Evolutionary conservation across 2,888 invertebrate genomes (phyloP), one percentile per base, ranked within the genome.

Genomic region (Drosophila kambysellisi): DNA sequence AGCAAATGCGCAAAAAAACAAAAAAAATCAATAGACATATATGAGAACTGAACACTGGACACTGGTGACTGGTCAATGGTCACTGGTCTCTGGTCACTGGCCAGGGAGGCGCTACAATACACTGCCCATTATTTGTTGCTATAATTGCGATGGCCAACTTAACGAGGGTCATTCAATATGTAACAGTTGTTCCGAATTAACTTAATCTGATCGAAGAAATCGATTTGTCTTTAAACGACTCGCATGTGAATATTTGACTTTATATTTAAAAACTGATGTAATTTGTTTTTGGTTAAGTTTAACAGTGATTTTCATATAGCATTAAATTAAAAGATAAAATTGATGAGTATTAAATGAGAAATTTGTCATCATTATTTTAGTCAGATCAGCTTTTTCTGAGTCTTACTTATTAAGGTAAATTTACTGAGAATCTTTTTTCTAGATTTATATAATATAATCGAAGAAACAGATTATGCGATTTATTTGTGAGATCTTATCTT

Each of bases 1-100:
- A 69, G 74, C 64, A 63, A 70, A 74, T 71, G 68, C 53, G 66
- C 69, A 39, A 17, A 39, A n/a, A 41, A 9, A 41, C n/a, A 20
- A 46, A 72, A 71, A 79, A 88, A 85, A 85, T 85, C 88, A 65
- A 85, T 85, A 80, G 61, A 71, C 64, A 70, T 66, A 58, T 65
- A 63, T 62, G 68, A 53, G 52, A 59, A 39, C 56, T 39, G 41
- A 37, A 15, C 57, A 66, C 65, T 74, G 59, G 52, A 50, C 48
- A 57, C 41, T 39, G 62, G 79, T 12, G 46, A 52, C 64, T 61
- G 43, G 56, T 54, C 46, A 50, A 32, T 41, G 63, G 62, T 58
- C 30, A 48, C 15, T 70, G 53, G 37, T 58, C 29, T 56, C 62
- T 70, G 56, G 63, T 51, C 58, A 51, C 43, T 58, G 66, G 69